phyloP scores from a whole-genome alignment of 2,113 vertebrate genomes.

The Tringa solitaria region DNA sequence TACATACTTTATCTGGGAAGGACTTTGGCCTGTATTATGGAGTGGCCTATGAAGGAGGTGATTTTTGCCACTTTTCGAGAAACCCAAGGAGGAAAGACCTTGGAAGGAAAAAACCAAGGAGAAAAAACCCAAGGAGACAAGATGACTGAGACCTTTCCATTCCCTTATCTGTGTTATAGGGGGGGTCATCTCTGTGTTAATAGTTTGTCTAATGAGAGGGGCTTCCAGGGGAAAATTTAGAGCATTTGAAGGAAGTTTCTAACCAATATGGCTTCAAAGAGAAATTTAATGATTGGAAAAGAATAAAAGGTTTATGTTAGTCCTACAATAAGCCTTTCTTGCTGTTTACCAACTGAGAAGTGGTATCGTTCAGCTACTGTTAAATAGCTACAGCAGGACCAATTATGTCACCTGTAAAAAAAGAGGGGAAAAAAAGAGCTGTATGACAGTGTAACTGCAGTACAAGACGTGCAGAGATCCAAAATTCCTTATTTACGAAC shows the following conservation, averaged over 20 bases:
- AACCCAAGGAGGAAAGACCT: background rate
- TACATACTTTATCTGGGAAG: too few species aligned
- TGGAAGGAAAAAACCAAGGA: background rate
- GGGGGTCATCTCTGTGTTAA: background rate
- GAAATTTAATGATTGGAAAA: background rate
- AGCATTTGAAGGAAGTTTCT: background rate
- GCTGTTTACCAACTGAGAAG: background rate
- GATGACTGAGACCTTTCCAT: rapidly evolving
- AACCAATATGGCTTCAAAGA: background rate
- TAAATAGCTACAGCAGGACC: conserved; percentile 47
- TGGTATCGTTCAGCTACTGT: background rate
- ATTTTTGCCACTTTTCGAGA: background rate
- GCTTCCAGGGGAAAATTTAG: background rate
- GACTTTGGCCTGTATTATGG: background rate
- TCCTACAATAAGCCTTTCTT: background rate
- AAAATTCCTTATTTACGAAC: background rate
- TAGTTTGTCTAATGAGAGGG: background rate
- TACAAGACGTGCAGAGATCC: background rate
- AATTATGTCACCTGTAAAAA: conserved; percentile 74
- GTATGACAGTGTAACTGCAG: background rate
- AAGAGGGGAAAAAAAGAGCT: background rate
- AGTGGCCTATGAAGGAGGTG: background rate
- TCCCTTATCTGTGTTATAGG: background rate
- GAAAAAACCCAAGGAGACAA: background rate
- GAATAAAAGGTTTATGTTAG: background rate